Percentiles rank a stretch among this genome's conserved stretches.
These are phyloP conservation scores for Volucella inanis DNA, from an alignment of 2,888 invertebrate species.

Conservation along the genomic window DNA sequence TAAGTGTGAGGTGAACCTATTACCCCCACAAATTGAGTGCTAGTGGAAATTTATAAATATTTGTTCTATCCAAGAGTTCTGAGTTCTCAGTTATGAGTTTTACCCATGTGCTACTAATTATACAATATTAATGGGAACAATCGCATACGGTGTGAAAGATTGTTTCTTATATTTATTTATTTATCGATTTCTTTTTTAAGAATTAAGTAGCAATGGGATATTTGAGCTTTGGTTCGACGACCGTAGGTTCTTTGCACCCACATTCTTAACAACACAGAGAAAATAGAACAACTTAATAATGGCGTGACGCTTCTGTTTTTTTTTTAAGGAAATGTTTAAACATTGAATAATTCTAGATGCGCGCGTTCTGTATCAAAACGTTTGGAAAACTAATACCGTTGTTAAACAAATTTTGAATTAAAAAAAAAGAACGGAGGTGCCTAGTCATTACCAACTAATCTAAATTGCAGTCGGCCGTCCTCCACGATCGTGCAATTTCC, in stretches of 20 bases:
- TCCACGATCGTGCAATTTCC: too few species aligned
- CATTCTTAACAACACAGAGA: background rate
- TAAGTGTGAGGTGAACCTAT: constrained; percentile 30
- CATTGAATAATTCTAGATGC: too few species aligned
- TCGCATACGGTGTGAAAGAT: constrained; percentile 46
- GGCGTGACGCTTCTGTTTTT: too few species aligned
- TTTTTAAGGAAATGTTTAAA: too few species aligned
- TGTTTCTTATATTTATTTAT: constrained; percentile 7
- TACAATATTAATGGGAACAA: constrained; percentile 56
- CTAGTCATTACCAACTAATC: too few species aligned
- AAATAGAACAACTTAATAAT: too few species aligned
- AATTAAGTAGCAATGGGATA: constrained; percentile 1
- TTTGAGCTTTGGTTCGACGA: constrained; percentile 30
- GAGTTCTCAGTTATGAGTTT: constrained; percentile 5
- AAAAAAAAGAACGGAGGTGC: too few species aligned
- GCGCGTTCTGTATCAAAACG: too few species aligned
- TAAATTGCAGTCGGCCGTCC: too few species aligned
- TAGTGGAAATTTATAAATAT: constrained; percentile 46
- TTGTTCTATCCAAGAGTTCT: constrained; percentile 40
- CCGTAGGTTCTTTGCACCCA: background rate
- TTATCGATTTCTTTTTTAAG: background rate
- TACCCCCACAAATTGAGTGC: constrained; percentile 20
- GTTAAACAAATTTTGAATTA: too few species aligned
- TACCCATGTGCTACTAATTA: constrained; percentile 31
- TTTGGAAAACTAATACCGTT: too few species aligned